Percentiles rank a stretch among this genome's conserved stretches.
These are phyloP conservation scores for Cephus pygmeus DNA, from an alignment of 2,888 invertebrate species.

Conservation along the genomic window DNA sequence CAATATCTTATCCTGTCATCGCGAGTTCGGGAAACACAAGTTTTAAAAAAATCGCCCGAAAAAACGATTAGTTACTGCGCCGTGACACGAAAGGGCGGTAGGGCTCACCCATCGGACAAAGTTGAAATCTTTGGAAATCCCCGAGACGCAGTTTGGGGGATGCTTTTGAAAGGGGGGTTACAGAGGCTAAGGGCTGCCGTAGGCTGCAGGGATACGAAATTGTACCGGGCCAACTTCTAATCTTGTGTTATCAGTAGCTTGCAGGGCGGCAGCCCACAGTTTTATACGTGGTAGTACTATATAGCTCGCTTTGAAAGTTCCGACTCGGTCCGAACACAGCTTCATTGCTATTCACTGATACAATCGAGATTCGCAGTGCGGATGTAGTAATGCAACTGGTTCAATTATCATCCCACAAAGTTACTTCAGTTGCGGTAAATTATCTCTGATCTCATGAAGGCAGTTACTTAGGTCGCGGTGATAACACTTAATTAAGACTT, in stretches of 20 bases:
- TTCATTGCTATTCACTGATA: too few relatives aligned
- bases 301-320: too few relatives aligned
- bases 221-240: constrained; percentile 16
- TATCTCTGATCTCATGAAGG: too few relatives aligned
- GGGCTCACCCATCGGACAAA: constrained; percentile 15
- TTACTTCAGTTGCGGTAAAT: too few relatives aligned
- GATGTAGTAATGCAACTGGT: too few relatives aligned
- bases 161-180: too few relatives aligned
- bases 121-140: constrained; percentile 21
- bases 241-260: constrained; percentile 16
- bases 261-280: constrained; percentile 11
- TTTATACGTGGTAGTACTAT: neutral
- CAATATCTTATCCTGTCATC: constrained; percentile 23
- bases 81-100: neutral
- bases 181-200: too few relatives aligned
- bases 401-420: too few relatives aligned
- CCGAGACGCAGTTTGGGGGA: constrained; percentile 8
- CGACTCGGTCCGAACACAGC: too few relatives aligned
- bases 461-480: too few relatives aligned
- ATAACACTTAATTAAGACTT: too few relatives aligned
- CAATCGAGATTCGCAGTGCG: too few relatives aligned
- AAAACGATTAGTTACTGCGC: constrained; percentile 18
- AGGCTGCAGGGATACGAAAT: constrained; percentile 10
- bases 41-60: constrained; percentile 21
- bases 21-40: constrained; percentile 20